phyloP scores from a whole-genome alignment of 2,113 vertebrate species.

The Grus americana region DNA sequence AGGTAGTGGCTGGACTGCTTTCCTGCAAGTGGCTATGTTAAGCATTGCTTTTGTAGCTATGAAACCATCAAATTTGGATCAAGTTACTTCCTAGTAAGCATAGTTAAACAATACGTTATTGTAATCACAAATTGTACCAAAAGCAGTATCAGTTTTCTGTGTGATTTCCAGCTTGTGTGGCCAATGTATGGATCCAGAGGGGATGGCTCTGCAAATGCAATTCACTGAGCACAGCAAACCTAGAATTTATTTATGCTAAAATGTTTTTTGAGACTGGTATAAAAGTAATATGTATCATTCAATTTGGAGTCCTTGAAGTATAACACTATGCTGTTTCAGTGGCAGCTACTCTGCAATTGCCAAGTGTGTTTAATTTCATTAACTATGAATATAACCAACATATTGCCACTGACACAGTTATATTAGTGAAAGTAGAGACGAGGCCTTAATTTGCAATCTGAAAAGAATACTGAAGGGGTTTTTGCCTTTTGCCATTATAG shows the following conservation, averaged over 20 bases:
- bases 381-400: neutral
- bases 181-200: neutral
- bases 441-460: neutral
- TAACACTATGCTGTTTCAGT: neutral
- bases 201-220: neutral
- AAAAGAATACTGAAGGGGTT: neutral
- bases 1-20: neutral
- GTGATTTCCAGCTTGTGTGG: neutral
- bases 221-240: neutral
- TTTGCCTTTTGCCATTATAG: neutral
- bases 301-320: neutral
- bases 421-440: neutral
- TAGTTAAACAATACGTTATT: neutral
- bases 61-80: neutral
- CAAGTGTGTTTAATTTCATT: neutral
- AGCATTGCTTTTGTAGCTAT: neutral
- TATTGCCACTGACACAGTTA: neutral
- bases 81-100: neutral
- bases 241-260: neutral
- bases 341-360: neutral
- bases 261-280: neutral
- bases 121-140: neutral
- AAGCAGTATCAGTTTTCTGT: neutral
- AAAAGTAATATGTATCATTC: neutral
- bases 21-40: neutral